Percentiles rank a stretch among this genome's conserved stretches.
Evolutionary conservation across 2,888 invertebrate species (phyloP).

Genomic region (Pachydiplax longipennis): DNA sequence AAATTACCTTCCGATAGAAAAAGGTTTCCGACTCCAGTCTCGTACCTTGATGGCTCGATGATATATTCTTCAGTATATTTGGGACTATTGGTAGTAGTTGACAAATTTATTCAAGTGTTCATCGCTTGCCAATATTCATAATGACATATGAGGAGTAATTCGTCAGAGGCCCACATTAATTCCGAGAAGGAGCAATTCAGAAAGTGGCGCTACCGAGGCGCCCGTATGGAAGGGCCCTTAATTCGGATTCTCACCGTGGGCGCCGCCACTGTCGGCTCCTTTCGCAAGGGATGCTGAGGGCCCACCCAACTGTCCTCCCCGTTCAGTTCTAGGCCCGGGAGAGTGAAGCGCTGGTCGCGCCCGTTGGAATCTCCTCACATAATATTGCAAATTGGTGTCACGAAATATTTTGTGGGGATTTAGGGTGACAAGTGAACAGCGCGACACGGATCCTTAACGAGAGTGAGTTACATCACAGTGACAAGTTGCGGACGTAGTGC

Average conservation of each 20-base stretch:
- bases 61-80: too few relatives aligned
- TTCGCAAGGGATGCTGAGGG: neutral
- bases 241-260: neutral
- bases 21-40: too few relatives aligned
- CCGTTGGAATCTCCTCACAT: neutral
- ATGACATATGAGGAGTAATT: too few relatives aligned
- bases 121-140: too few relatives aligned
- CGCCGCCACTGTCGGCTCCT: neutral
- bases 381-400: neutral
- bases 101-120: too few relatives aligned
- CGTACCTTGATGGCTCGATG: too few relatives aligned
- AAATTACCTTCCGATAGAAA: too few relatives aligned
- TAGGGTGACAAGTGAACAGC: neutral
- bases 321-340: conserved; percentile 37
- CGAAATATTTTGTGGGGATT: neutral
- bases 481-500: neutral
- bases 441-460: neutral
- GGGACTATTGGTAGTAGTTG: too few relatives aligned
- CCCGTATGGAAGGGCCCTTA: neutral
- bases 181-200: too few relatives aligned
- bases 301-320: conserved; percentile 5
- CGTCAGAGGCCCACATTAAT: too few relatives aligned
- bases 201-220: too few relatives aligned
- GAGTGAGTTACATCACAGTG: neutral
- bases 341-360: conserved; percentile 5